These are phyloP conservation scores for Ptilonorhynchus violaceus DNA, from an alignment of 2,113 vertebrate species.

Conservation along the genomic window DNA sequence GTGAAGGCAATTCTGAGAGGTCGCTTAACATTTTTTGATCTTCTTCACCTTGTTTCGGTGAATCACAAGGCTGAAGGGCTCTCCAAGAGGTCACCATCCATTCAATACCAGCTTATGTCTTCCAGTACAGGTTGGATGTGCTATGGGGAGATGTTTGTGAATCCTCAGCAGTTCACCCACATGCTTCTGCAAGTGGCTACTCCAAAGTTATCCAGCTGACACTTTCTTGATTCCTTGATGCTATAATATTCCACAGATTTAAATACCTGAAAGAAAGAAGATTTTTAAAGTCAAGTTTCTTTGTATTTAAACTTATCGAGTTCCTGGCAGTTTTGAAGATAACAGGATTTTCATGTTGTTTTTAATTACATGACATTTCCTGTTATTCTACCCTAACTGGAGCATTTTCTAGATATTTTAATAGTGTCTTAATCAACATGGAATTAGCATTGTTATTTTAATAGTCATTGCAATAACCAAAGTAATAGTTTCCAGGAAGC, in stretches of 20 bases:
- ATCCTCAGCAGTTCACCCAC: not conserved
- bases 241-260: not conserved
- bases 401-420: not conserved
- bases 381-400: not conserved
- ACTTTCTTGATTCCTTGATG: not conserved
- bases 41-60: not conserved
- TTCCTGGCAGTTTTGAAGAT: not conserved
- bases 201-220: not conserved
- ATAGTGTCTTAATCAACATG: not conserved
- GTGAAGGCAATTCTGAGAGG: not conserved
- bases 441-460: not conserved
- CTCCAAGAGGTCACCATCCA: not conserved
- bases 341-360: not conserved
- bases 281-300: not conserved
- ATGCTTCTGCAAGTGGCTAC: not conserved
- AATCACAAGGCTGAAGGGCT: not conserved
- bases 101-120: not conserved
- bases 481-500: not conserved
- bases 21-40: not conserved
- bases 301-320: not conserved
- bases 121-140: not conserved
- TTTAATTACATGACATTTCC: not conserved
- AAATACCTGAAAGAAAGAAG: not conserved
- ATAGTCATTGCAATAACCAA: not conserved
- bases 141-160: not conserved